Conservation (phyloP, 2,113 vertebrate genomes). For the Rostratula benghalensis region DNA sequence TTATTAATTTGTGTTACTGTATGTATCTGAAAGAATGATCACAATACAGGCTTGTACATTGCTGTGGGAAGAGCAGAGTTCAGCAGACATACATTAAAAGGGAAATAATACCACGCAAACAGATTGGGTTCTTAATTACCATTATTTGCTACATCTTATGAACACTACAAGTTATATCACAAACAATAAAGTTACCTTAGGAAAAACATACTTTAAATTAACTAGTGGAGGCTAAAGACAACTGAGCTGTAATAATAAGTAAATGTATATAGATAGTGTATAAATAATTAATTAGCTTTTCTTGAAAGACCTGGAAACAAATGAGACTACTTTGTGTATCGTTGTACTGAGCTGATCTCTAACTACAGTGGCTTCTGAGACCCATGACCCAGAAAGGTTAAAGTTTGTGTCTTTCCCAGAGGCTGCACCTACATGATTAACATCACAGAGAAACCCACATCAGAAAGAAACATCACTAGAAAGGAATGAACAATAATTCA, state of each 20-base stretch:
- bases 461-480: constrained; percentile 24
- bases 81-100: background rate
- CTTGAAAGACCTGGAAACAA: constrained; percentile 49
- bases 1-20: background rate
- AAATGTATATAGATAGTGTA: constrained; percentile 26
- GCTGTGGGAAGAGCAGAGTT: background rate
- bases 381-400: constrained; percentile 64
- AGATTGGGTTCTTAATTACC: constrained; percentile 25
- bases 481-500: constrained; percentile 51
- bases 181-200: constrained; percentile 28
- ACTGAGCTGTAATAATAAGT: constrained; percentile 37
- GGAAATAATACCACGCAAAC: background rate
- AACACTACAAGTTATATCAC: background rate
- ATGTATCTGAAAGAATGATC: background rate
- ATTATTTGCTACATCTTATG: background rate
- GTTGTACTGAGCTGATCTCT: background rate
- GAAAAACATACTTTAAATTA: constrained; percentile 41
- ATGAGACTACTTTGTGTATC: background rate
- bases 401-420: constrained; percentile 69
- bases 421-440: constrained; percentile 62
- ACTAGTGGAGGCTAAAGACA: constrained; percentile 15
- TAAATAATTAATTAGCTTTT: constrained; percentile 51
- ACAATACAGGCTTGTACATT: background rate
- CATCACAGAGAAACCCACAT: constrained; percentile 50
- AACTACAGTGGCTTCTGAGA: constrained; percentile 33